These are phyloP conservation scores for Encarsia formosa DNA, from an alignment of 2,888 invertebrate genomes.

Conservation along the genomic window DNA sequence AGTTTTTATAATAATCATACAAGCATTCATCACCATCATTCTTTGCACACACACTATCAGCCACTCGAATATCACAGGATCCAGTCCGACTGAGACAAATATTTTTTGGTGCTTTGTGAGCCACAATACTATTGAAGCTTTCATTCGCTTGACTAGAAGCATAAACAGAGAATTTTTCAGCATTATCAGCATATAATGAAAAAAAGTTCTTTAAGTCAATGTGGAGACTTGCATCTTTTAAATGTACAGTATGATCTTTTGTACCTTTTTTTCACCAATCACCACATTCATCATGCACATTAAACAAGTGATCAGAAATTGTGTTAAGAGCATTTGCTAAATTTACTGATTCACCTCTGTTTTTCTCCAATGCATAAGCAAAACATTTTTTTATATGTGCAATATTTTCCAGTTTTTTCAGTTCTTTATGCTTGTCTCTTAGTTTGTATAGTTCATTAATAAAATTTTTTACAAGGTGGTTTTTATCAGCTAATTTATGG, in stretches of 20 bases:
- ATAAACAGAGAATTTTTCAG: constrained; percentile 7
- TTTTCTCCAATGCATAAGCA: constrained; percentile 7
- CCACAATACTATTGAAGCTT: constrained; percentile 28
- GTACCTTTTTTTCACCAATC: constrained; percentile 1
- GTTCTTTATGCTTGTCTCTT: neutral
- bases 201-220: neutral
- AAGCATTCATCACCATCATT: constrained; percentile 22
- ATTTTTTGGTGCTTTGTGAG: constrained; percentile 30
- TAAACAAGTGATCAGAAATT: constrained; percentile 5
- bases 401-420: constrained; percentile 1
- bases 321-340: neutral
- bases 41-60: constrained; percentile 11
- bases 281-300: constrained; percentile 4
- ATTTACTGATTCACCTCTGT: constrained; percentile 2
- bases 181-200: constrained; percentile 8
- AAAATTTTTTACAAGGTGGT: constrained; percentile 14
- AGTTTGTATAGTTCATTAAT: constrained; percentile 6
- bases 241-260: neutral
- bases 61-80: constrained; percentile 8
- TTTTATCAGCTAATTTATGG: constrained; percentile 10
- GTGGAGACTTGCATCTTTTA: neutral
- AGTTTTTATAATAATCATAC: constrained; percentile 12
- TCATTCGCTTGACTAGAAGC: constrained; percentile 13
- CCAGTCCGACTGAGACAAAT: constrained; percentile 19
- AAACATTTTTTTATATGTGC: constrained; percentile 13